Evolutionary conservation across 1,140 invertebrate species (phyloP).

Genomic region (Sarcophaga peregrina): DNA sequence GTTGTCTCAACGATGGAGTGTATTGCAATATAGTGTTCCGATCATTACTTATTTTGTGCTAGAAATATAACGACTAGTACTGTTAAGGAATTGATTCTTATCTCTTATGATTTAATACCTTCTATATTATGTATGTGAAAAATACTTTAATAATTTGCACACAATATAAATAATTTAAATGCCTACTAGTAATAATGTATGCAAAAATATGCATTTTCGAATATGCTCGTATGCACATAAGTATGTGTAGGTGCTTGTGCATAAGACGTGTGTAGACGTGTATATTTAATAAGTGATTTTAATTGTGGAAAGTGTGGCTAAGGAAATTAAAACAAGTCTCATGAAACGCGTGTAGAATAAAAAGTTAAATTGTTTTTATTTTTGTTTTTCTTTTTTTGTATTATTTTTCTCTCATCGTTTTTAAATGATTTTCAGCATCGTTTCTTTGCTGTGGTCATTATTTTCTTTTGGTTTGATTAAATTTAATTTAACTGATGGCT

Average conservation of each 20-base stretch:
- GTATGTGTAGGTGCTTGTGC: not conserved
- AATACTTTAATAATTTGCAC: too few relatives aligned
- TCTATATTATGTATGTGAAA: too few relatives aligned
- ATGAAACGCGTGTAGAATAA: conserved; percentile 6
- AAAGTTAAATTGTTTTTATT: not conserved
- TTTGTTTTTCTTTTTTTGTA: not conserved
- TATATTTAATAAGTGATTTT: conserved; percentile 8
- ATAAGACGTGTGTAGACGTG: not conserved
- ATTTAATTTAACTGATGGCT: not conserved
- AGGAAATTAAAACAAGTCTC: conserved; percentile 9
- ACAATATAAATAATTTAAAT: too few relatives aligned
- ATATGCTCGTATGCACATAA: not conserved
- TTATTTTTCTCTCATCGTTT: conserved; percentile 9
- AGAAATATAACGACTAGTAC: too few relatives aligned
- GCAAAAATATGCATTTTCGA: too few relatives aligned
- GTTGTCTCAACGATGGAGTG: too few relatives aligned
- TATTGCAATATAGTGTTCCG: too few relatives aligned
- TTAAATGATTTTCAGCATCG: not conserved
- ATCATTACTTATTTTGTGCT: too few relatives aligned
- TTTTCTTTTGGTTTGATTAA: not conserved
- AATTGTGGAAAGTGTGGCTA: not conserved
- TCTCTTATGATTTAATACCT: too few relatives aligned
- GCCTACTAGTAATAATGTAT: too few relatives aligned
- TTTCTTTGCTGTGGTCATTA: not conserved
- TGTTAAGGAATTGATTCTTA: too few relatives aligned